Percentiles rank a stretch among this genome's conserved stretches.
Conservation (phyloP, 2,113 vertebrate species). For the Rana temporaria region DNA sequence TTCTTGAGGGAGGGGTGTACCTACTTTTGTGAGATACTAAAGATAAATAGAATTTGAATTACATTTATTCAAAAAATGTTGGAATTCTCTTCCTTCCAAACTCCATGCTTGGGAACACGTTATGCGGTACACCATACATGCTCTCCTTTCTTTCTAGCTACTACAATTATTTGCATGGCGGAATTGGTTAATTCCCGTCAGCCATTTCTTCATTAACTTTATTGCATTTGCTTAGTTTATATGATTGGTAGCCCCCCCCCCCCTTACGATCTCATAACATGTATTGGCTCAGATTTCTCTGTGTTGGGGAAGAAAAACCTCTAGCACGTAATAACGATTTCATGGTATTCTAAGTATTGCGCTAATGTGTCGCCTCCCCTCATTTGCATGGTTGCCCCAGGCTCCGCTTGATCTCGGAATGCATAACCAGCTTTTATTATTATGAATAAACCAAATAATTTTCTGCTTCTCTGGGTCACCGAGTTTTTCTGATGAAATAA, state of each 20-base stretch:
- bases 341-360: slow-evolving; percentile 37
- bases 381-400: slow-evolving; percentile 15
- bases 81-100: background rate
- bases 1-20: too few species aligned
- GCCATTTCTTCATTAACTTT: background rate
- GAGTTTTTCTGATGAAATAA: background rate
- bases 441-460: slow-evolving; percentile 28
- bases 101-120: background rate
- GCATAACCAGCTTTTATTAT: slow-evolving; percentile 28
- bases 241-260: background rate
- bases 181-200: slow-evolving; percentile 6
- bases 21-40: too few species aligned
- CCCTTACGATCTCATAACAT: background rate
- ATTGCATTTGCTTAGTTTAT: slow-evolving; percentile 8
- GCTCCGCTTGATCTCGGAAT: slow-evolving; percentile 26
- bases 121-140: background rate
- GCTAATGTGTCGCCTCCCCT: slow-evolving; percentile 25
- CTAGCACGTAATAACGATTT: slow-evolving; percentile 18
- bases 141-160: background rate
- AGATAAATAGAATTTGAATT: too few species aligned
- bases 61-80: too few species aligned
- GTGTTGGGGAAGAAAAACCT: background rate
- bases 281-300: slow-evolving; percentile 27
- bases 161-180: background rate
- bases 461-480: slow-evolving; percentile 28